Evolutionary conservation across 1,140 invertebrate species (phyloP).

Genomic region (Sycophila sp.): DNA sequence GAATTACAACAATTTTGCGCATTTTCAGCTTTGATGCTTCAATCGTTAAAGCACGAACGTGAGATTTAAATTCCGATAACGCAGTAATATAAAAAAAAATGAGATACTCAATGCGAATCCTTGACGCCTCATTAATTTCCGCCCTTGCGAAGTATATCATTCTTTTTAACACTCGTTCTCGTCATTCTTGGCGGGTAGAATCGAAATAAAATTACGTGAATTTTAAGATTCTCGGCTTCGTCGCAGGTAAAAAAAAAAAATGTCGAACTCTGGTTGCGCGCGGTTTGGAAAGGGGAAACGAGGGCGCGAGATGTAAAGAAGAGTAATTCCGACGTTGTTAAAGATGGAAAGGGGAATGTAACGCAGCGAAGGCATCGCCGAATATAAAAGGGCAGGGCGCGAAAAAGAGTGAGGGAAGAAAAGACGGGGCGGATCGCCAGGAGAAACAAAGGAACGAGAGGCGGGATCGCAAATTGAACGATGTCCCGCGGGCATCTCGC

Average conservation of each 20-base stretch:
- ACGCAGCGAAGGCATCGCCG: background rate
- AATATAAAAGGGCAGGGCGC: slow-evolving; percentile 2
- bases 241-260: slow-evolving; percentile 5
- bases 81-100: too few species aligned
- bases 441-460: background rate
- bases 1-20: too few species aligned
- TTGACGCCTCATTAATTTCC: background rate
- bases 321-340: slow-evolving; percentile 29
- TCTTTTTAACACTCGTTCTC: background rate
- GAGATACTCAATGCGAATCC: background rate
- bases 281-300: background rate
- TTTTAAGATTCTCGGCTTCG: slow-evolving; percentile 8
- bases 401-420: background rate
- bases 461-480: slow-evolving; percentile 47
- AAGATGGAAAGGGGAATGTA: slow-evolving; percentile 10
- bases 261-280: background rate
- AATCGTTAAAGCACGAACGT: too few species aligned
- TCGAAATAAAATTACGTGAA: slow-evolving; percentile 41
- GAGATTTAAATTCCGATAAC: too few species aligned
- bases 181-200: slow-evolving; percentile 11
- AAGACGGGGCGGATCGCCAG: background rate
- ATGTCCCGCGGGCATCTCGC: slow-evolving; percentile 42
- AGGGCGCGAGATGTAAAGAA: background rate
- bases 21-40: too few species aligned
- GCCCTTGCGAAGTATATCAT: background rate